Conservation (phyloP, 1,140 invertebrate genomes). For the Drosophila takahashii region DNA sequence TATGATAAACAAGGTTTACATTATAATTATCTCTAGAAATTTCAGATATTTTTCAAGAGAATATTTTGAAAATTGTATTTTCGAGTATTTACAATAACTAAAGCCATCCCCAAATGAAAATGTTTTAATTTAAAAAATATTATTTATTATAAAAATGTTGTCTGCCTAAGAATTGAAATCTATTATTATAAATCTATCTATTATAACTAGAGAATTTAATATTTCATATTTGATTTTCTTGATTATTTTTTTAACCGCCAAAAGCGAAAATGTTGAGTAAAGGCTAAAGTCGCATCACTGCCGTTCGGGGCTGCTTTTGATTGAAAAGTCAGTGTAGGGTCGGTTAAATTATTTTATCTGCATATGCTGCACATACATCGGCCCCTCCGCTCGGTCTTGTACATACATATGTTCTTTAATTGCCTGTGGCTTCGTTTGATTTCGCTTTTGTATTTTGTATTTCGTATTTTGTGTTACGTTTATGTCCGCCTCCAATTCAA, state of each 20-base stretch:
- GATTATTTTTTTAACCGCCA: background rate
- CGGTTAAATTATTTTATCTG: constrained; percentile 68
- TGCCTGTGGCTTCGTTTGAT: constrained; percentile 43
- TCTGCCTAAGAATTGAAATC: too few relatives aligned
- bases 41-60: too few relatives aligned
- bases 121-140: too few relatives aligned
- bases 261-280: background rate
- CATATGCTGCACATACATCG: constrained; percentile 14
- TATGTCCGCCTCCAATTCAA: constrained; percentile 31
- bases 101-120: too few relatives aligned
- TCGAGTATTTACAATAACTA: too few relatives aligned
- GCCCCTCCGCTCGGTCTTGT: constrained; percentile 12
- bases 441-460: constrained; percentile 22
- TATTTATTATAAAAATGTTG: too few relatives aligned
- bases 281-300: constrained; percentile 5
- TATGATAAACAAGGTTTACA: too few relatives aligned
- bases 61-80: too few relatives aligned
- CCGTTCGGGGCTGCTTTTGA: constrained; percentile 34
- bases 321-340: constrained; percentile 68
- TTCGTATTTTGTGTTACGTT: constrained; percentile 3
- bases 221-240: background rate
- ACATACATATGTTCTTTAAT: constrained; percentile 50
- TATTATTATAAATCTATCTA: too few relatives aligned
- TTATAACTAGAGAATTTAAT: too few relatives aligned
- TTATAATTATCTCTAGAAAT: too few relatives aligned